A percentile compares a stretch with the other conserved stretches of the same genome.
Evolutionary conservation across 2,888 invertebrate species (phyloP).

Genomic region (Seira ritae): DNA sequence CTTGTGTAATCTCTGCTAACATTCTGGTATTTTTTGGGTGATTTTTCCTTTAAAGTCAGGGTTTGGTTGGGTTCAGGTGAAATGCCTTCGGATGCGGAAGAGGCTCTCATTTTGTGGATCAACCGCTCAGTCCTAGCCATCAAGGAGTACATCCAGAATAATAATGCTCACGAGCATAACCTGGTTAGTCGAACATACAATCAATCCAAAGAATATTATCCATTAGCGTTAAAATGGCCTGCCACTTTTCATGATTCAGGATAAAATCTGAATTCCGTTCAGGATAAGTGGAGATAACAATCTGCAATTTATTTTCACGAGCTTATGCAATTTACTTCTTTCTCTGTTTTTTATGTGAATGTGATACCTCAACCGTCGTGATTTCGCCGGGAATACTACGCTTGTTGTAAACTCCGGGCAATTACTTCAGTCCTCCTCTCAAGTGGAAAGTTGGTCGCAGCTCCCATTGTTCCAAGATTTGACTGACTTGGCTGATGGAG

Average conservation of each 20-base stretch:
- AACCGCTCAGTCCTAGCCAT: slow-evolving; percentile 90
- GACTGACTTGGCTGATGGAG: slow-evolving; percentile 93
- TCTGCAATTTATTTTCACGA: slow-evolving; percentile 44
- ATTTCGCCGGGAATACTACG: too few species aligned
- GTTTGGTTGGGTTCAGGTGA: slow-evolving; percentile 76
- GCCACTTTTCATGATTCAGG: too few species aligned
- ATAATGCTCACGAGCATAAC: slow-evolving; percentile 72
- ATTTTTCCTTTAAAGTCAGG: slow-evolving; percentile 70
- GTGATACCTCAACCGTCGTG: slow-evolving; percentile 21
- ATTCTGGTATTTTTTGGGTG: slow-evolving; percentile 60
- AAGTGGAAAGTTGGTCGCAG: slow-evolving; percentile 73
- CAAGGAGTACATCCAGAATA: slow-evolving; percentile 77
- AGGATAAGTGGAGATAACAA: slow-evolving; percentile 34
- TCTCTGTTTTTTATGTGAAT: slow-evolving; percentile 9
- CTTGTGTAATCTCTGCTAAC: slow-evolving; percentile 64
- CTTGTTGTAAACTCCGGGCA: too few species aligned
- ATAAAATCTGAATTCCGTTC: too few species aligned
- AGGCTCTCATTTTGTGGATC: slow-evolving; percentile 91
- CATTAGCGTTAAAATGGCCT: slow-evolving; percentile 25
- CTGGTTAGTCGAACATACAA: slow-evolving; percentile 70
- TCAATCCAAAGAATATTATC: slow-evolving; percentile 21
- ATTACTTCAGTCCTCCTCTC: slow-evolving; percentile 66
- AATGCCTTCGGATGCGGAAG: slow-evolving; percentile 83
- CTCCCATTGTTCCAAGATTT: slow-evolving; percentile 80
- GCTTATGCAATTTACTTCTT: slow-evolving; percentile 20